Evolutionary conservation across 1,140 invertebrate species (phyloP), one percentile per base, ranked within the genome.

Genomic region (Solenopsis invicta): DNA sequence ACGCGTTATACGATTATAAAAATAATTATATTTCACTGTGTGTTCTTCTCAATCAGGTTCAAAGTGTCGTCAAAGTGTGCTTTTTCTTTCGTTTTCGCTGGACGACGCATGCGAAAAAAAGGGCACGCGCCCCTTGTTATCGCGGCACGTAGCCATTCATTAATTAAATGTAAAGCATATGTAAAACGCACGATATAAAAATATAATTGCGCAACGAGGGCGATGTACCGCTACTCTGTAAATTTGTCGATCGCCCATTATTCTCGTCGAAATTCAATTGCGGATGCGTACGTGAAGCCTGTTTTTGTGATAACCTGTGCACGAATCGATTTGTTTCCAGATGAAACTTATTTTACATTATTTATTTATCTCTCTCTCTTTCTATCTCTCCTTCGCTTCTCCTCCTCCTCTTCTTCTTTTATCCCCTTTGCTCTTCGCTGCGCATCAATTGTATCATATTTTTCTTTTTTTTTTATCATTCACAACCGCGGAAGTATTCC

Each of bases 251-350:
- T 75, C 86, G 86, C 77, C 88, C 75, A 85, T 87, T 90, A 90
- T 89, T 90, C 85, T 72, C 85, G 88, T 89, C 77, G 88, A 90
- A 89, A 90, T 90, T 90, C 88, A 90, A 90, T 90, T 90, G 86
- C 77, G 84, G 72, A 87, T 75, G 75, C 78, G 66, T 56, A 13
- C 74, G 64, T 67, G 52, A 66, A 37, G 64, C 48, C 37, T 66
- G 87, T 90, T 90, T 90, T 90, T 90, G 88, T 66, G 50, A 62
- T 75, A 48, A 69, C 61, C 77, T 74, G 85, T 74, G 81, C 56
- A 13, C 45, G 54, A 72, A 75, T 78, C 41, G 41, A 72, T 41
- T 89, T 89, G 88, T 89, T 87, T 71, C 54, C 66, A 37, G 56
- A n/a, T 45, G 77, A 45, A 78, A 86, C 75, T 85, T 84, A 76